Evolutionary conservation across 2,888 invertebrate species (phyloP), one percentile per base, ranked within the genome.

Genomic region (Plebejus anna): DNA sequence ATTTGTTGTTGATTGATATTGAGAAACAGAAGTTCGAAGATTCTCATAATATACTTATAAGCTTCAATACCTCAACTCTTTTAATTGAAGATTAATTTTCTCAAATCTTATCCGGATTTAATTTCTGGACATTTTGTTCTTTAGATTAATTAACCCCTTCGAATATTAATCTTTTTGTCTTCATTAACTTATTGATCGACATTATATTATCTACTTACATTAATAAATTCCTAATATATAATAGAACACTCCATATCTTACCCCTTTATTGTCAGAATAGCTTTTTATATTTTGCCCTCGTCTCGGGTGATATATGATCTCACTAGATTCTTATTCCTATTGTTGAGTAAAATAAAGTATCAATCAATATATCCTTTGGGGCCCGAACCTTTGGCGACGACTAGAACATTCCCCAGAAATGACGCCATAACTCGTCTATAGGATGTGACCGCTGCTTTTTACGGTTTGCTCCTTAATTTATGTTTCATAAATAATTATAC

Each of bases 281-380:
- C 42, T 72, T 72, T 42, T 72, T 72, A 38, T 70, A 70, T 36
- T 70, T 70, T 13, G 2, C 38, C 38, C 32, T 72, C 28, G 13
- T 42, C 72, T 51, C 28, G 28, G 6, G 28, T 72, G 72, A 72
- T 72, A 72, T 51, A 72, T 72, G 22, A 47, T 72, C 42, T 72
- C 51, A 72, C 11, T n/a, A 22, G 47, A 42, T 13, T 72, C 42
- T 16, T n/a, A 47, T 72, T 61, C 61, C 47, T 51, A 47, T 47
- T 72, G 72, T 72, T 28, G 22, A 72, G 72, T 71, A 61, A 28
- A 38, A 71, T 47, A 71, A 51, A 72, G 47, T 22, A 42, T 72
- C 22, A 42, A 72, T 72, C 72, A 72, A 72, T 72, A 72, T 42
- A 38, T 3, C 38, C 7, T 16, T 38, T 7, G 36, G 42, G 38